These are phyloP conservation scores for Pteropus rufus DNA, from an alignment of 2,797 vertebrate species.

Conservation along the genomic window DNA sequence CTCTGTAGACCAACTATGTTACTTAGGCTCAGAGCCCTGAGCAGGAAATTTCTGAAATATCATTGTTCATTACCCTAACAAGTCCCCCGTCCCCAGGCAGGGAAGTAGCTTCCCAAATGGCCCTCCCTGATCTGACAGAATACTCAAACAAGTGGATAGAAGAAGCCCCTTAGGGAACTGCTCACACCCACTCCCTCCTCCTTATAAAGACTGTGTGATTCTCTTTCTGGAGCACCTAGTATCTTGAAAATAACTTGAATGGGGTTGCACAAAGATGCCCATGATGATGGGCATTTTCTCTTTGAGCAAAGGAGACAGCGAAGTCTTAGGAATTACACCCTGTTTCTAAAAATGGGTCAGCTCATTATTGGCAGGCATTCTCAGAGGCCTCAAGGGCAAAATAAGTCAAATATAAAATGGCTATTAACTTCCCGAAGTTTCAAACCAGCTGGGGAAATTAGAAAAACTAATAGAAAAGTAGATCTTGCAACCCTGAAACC, in stretches of 20 bases:
- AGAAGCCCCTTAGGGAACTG: not conserved
- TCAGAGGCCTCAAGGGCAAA: slow-evolving; percentile 24
- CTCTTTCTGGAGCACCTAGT: not conserved
- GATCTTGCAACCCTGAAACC: not conserved
- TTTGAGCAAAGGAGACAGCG: not conserved
- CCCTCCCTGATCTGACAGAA: not conserved
- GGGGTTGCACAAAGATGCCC: not conserved
- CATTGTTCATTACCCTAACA: not conserved
- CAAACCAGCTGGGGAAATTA: slow-evolving; percentile 59
- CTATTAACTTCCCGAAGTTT: slow-evolving; percentile 60
- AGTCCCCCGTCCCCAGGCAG: not conserved
- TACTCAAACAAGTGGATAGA: not conserved
- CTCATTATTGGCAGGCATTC: slow-evolving; percentile 7
- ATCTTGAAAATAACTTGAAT: not conserved
- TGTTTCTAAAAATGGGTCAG: slow-evolving; percentile 49
- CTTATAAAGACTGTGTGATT: not conserved
- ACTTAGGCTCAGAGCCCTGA: not conserved
- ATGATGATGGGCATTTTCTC: not conserved
- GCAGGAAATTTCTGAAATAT: not conserved
- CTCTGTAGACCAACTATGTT: not conserved
- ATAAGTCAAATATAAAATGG: slow-evolving; percentile 60
- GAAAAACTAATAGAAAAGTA: slow-evolving; percentile 49
- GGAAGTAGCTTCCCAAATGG: not conserved
- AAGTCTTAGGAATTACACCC: not conserved
- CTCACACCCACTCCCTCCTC: not conserved